phyloP scores from a whole-genome alignment of 2,888 invertebrate genomes.

The Phaonia tiefii region DNA sequence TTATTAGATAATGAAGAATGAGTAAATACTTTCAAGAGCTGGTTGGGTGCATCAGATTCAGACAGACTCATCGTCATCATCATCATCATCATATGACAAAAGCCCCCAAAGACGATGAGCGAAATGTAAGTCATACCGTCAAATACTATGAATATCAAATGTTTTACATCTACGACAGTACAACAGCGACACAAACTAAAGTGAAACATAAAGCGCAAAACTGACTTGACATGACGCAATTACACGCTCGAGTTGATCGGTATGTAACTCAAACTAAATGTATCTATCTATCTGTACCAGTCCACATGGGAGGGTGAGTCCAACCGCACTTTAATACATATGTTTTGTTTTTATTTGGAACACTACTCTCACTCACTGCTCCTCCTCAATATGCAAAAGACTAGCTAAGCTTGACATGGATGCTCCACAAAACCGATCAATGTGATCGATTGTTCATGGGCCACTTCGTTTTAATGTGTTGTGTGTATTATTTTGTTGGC shows the following conservation, averaged over 20 bases:
- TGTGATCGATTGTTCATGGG: slow-evolving; percentile 30
- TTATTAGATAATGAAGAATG: too few species aligned
- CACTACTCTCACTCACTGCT: background rate
- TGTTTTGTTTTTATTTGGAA: background rate
- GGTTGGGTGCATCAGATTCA: too few species aligned
- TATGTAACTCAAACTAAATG: too few species aligned
- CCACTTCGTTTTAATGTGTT: background rate
- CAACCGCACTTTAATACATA: background rate
- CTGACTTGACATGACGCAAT: slow-evolving; percentile 66
- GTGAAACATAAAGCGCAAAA: slow-evolving; percentile 38
- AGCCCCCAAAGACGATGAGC: background rate
- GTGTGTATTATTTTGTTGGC: background rate
- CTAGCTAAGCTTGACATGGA: background rate
- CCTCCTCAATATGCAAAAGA: background rate
- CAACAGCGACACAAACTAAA: slow-evolving; percentile 37
- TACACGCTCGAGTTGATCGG: slow-evolving; percentile 57
- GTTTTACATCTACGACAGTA: background rate
- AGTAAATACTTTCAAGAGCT: too few species aligned
- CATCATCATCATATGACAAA: too few species aligned
- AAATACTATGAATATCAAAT: slow-evolving; percentile 5
- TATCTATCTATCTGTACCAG: too few species aligned
- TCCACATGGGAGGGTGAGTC: slow-evolving; percentile 9
- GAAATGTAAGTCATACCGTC: background rate
- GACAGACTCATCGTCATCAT: too few species aligned
- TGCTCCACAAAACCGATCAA: slow-evolving; percentile 25